Conservation (phyloP, 1,140 invertebrate species). For the Eueides isabella region DNA sequence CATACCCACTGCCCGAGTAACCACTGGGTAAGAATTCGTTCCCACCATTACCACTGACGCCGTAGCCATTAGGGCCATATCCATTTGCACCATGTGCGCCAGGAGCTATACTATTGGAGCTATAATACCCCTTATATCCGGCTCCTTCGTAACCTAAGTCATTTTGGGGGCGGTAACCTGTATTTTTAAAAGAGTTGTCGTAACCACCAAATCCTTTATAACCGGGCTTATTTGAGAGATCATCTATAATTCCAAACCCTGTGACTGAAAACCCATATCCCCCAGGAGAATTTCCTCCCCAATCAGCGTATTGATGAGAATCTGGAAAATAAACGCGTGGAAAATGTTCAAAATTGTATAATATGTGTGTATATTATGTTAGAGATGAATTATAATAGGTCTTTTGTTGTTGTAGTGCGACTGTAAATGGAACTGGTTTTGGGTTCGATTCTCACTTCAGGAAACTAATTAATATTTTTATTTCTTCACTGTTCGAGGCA, state of each 20-base stretch:
- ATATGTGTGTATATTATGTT: no score
- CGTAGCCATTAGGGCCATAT: slow-evolving; percentile 15
- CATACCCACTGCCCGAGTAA: neutral
- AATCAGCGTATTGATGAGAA: slow-evolving; percentile 56
- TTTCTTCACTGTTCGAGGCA: no score
- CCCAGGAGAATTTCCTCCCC: slow-evolving; percentile 49
- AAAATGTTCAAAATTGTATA: no score
- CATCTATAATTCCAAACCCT: slow-evolving; percentile 56
- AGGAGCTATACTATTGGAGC: slow-evolving; percentile 13
- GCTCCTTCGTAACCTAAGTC: slow-evolving; percentile 39
- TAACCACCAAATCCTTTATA: slow-evolving; percentile 39
- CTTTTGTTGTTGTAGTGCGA: no score
- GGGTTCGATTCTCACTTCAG: no score
- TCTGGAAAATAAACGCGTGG: slow-evolving; percentile 51
- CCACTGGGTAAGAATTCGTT: neutral
- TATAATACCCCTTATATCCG: slow-evolving; percentile 40
- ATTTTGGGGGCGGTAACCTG: slow-evolving; percentile 36
- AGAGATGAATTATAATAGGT: no score
- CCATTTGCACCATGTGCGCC: slow-evolving; percentile 45
- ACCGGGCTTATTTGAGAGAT: slow-evolving; percentile 37
- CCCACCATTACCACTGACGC: slow-evolving; percentile 13
- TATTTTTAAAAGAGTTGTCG: slow-evolving; percentile 35
- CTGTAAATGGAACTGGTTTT: no score
- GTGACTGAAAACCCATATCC: slow-evolving; percentile 57
- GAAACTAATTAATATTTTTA: no score